Evolutionary conservation across 2,888 invertebrate species (phyloP).

Genomic region (Drosophila recens): DNA sequence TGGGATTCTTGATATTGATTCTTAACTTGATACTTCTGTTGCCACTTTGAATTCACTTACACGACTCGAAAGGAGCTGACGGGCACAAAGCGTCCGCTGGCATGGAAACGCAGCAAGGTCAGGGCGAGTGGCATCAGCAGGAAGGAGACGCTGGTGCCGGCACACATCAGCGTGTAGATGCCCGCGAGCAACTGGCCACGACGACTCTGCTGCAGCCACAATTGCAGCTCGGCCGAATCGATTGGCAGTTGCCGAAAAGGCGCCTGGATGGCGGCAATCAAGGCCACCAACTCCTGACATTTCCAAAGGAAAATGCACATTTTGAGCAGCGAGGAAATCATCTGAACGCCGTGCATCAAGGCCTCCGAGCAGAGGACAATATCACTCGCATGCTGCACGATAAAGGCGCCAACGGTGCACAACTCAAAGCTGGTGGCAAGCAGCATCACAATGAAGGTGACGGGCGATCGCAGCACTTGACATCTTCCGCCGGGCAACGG

Average conservation of each 20-base stretch:
- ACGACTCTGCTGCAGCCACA: constrained; percentile 42
- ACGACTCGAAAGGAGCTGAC: constrained; percentile 53
- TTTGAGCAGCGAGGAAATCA: constrained; percentile 58
- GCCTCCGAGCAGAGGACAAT: too few species aligned
- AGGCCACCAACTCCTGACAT: constrained; percentile 27
- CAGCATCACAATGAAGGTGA: constrained; percentile 41
- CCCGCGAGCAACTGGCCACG: constrained; percentile 45
- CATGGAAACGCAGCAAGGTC: constrained; percentile 37
- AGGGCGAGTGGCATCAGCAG: constrained; percentile 47
- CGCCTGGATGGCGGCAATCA: constrained; percentile 36
- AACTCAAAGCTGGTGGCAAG: constrained; percentile 56
- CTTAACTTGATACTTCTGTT: neutral
- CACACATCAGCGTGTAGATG: constrained; percentile 57
- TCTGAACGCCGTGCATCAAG: constrained; percentile 43
- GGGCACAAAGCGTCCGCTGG: constrained; percentile 42
- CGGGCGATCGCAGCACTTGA: constrained; percentile 26
- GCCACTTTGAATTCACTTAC: constrained; percentile 27
- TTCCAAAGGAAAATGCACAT: constrained; percentile 54
- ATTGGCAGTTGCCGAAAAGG: constrained; percentile 13
- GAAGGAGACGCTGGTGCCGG: constrained; percentile 59
- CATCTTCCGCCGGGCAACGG: neutral
- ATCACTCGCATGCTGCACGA: constrained; percentile 25
- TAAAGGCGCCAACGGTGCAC: constrained; percentile 59
- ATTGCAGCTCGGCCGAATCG: neutral
- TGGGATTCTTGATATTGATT: too few species aligned